Conservation (phyloP, 1,140 invertebrate species). For the Ephestia elutella region DNA sequence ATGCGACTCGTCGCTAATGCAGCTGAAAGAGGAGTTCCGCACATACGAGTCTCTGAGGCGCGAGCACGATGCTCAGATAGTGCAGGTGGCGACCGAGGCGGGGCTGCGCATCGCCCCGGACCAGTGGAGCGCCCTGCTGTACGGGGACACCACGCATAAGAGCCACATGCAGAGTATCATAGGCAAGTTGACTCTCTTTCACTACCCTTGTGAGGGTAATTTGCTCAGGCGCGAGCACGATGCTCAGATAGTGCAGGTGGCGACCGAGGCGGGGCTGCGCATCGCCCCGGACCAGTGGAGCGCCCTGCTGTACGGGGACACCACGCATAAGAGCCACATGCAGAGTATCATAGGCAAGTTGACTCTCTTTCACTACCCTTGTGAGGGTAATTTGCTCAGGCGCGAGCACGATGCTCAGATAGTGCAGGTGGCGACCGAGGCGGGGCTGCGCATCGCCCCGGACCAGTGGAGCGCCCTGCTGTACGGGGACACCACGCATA, state of each 20-base stretch:
- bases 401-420: conserved; percentile 99
- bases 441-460: conserved; percentile 95
- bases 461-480: conserved; percentile 98
- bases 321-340: conserved; percentile 97
- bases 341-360: conserved; percentile 97
- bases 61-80: conserved; percentile 99
- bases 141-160: conserved; percentile 96
- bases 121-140: conserved; percentile 97
- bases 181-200: conserved; percentile 88
- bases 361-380: too few relatives aligned
- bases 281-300: conserved; percentile 99
- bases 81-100: conserved; percentile 97
- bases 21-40: conserved; percentile 97
- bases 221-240: conserved; percentile 96
- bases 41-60: conserved; percentile 93
- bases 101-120: conserved; percentile 97
- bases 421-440: conserved; percentile 97
- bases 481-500: conserved; percentile 96
- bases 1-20: conserved; percentile 98
- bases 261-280: conserved; percentile 95
- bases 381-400: too few relatives aligned
- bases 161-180: conserved; percentile 99
- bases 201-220: too few relatives aligned
- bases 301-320: conserved; percentile 95
- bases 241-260: conserved; percentile 98